Evolutionary conservation across 2,888 invertebrate species (phyloP).

Genomic region (Drosophila leonis): DNA sequence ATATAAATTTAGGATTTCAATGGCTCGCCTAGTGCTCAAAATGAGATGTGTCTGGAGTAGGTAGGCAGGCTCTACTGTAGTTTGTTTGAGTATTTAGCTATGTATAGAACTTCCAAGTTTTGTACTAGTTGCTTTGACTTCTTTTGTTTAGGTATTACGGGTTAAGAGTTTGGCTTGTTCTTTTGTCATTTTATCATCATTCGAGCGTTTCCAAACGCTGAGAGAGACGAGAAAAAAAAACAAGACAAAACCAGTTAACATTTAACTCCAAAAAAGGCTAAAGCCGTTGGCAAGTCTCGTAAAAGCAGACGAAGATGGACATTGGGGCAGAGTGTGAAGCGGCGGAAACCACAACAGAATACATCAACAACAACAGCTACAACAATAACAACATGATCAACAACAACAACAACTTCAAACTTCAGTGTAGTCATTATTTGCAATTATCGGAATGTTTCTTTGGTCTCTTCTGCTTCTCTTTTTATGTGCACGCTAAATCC

Average conservation of each 20-base stretch:
- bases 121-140: constrained; percentile 34
- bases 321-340: constrained; percentile 29
- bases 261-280: constrained; percentile 76
- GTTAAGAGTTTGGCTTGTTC: constrained; percentile 31
- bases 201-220: constrained; percentile 48
- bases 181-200: constrained; percentile 60
- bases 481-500: constrained; percentile 63
- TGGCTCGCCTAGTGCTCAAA: background rate
- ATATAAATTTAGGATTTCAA: background rate
- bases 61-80: background rate
- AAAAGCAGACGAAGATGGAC: constrained; percentile 23
- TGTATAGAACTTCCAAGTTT: constrained; percentile 16
- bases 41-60: background rate
- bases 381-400: constrained; percentile 19
- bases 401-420: constrained; percentile 42
- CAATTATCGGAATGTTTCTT: constrained; percentile 78
- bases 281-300: constrained; percentile 46
- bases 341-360: constrained; percentile 48
- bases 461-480: constrained; percentile 60
- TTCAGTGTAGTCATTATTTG: constrained; percentile 75
- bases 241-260: constrained; percentile 75
- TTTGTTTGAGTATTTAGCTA: constrained; percentile 14
- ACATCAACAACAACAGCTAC: constrained; percentile 16
- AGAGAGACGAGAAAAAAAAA: constrained; percentile 19
- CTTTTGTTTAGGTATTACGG: constrained; percentile 40